Evolutionary conservation across 2,797 vertebrate genomes (phyloP).

Genomic region (Propithecus deckenii): DNA sequence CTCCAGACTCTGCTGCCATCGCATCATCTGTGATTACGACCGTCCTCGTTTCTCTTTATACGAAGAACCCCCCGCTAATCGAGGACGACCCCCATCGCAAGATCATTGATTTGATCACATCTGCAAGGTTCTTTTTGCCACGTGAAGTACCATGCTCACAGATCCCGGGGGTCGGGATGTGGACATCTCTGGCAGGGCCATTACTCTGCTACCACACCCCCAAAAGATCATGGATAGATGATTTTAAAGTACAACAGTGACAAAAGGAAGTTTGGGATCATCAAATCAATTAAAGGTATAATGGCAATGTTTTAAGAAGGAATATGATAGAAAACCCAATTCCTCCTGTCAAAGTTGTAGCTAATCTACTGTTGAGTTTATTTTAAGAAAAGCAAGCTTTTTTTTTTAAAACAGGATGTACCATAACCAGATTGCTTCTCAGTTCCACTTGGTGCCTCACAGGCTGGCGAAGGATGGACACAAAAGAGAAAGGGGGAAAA

Average conservation of each 20-base stretch:
- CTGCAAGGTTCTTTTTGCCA: background rate
- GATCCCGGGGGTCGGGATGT: background rate
- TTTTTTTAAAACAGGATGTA: background rate
- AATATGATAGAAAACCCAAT: background rate
- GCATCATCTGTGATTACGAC: background rate
- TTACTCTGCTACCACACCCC: background rate
- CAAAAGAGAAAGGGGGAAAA: background rate
- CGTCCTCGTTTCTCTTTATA: background rate
- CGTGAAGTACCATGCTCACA: background rate
- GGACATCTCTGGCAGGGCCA: background rate
- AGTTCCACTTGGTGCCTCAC: background rate
- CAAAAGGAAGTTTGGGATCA: background rate
- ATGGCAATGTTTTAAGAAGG: background rate
- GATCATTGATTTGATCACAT: background rate
- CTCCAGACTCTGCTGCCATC: background rate
- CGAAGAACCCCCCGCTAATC: background rate
- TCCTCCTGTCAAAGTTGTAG: background rate
- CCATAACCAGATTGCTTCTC: background rate
- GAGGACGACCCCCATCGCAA: background rate
- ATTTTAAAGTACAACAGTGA: background rate
- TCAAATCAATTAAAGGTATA: background rate
- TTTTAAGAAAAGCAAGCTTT: background rate
- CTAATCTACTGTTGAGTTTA: background rate
- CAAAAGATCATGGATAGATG: background rate
- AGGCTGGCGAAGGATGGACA: background rate